These are phyloP conservation scores for Graphium colonna DNA, from an alignment of 2,888 invertebrate genomes.

Conservation along the genomic window DNA sequence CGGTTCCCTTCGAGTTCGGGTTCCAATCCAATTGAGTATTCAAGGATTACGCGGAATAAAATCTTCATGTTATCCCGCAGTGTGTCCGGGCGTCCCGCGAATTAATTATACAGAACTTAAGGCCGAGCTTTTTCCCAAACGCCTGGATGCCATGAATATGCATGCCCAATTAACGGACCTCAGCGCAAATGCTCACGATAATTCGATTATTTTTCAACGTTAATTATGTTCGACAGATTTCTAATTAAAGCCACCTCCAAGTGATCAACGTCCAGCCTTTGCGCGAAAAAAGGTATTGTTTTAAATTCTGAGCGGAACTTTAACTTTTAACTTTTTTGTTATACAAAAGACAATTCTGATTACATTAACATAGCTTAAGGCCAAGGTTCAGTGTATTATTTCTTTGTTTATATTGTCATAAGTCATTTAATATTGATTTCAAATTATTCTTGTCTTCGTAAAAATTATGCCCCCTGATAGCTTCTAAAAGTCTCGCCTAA, in stretches of 20 bases:
- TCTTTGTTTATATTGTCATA: too few species aligned
- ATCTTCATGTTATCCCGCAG: not conserved
- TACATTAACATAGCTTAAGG: too few species aligned
- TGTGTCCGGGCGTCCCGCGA: not conserved
- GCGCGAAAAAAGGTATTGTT: too few species aligned
- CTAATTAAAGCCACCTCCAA: not conserved
- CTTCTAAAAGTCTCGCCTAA: too few species aligned
- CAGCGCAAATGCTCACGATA: not conserved
- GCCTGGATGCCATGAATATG: slow-evolving; percentile 15
- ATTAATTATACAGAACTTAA: slow-evolving; percentile 13
- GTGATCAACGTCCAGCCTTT: not conserved
- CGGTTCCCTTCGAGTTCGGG: too few species aligned
- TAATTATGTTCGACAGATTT: slow-evolving; percentile 11
- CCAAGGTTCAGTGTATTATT: too few species aligned
- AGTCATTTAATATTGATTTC: too few species aligned
- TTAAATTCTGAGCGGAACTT: too few species aligned
- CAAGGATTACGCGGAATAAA: not conserved
- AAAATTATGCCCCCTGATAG: too few species aligned
- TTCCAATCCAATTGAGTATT: not conserved
- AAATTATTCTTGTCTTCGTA: too few species aligned
- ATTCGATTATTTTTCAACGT: slow-evolving; percentile 9
- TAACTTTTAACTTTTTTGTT: too few species aligned
- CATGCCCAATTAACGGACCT: slow-evolving; percentile 5
- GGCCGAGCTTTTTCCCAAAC: not conserved
- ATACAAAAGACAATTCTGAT: too few species aligned